These are phyloP conservation scores for Drosophila pectinifera DNA, from an alignment of 1,140 invertebrate species.

Conservation along the genomic window DNA sequence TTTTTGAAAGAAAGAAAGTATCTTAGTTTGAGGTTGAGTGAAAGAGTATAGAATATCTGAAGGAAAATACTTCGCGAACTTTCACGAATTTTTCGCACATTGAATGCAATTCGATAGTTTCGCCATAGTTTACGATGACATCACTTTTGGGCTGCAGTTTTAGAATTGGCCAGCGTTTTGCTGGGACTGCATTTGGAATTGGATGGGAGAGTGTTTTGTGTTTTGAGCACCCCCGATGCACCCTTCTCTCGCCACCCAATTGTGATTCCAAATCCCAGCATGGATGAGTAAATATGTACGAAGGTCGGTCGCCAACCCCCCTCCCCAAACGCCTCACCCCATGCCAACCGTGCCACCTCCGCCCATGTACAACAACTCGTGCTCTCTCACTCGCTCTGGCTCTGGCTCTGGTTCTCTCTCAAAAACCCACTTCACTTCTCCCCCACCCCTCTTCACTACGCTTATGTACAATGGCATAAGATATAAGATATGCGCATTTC, in stretches of 20 bases:
- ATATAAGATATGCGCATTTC: conserved; percentile 83
- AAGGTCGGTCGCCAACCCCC: conserved; percentile 33
- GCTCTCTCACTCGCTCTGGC: conserved; percentile 58
- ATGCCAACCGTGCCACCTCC: conserved; percentile 10
- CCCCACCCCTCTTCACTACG: conserved; percentile 37
- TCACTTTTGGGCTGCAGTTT: conserved; percentile 35
- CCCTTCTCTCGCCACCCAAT: conserved; percentile 15
- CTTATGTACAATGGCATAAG: conserved; percentile 75
- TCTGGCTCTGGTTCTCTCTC: conserved; percentile 45
- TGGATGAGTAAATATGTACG: conserved; percentile 72
- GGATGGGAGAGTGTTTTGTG: conserved; percentile 30
- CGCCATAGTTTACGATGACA: conserved; percentile 33
- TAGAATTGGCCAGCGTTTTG: conserved; percentile 39
- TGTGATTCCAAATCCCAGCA: conserved; percentile 48
- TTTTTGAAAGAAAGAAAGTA: too few species aligned
- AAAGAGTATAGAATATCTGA: not conserved
- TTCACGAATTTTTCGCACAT: conserved; percentile 8
- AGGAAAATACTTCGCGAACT: not conserved
- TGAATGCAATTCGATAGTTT: conserved; percentile 39
- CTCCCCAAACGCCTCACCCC: conserved; percentile 2
- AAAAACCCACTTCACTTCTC: conserved; percentile 37
- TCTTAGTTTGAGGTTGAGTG: too few species aligned
- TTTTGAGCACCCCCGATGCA: conserved; percentile 28
- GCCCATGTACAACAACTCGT: conserved; percentile 66
- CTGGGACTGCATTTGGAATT: conserved; percentile 40